Conservation (phyloP, 2,113 vertebrate species). For the Drymodes brunneopygia region DNA sequence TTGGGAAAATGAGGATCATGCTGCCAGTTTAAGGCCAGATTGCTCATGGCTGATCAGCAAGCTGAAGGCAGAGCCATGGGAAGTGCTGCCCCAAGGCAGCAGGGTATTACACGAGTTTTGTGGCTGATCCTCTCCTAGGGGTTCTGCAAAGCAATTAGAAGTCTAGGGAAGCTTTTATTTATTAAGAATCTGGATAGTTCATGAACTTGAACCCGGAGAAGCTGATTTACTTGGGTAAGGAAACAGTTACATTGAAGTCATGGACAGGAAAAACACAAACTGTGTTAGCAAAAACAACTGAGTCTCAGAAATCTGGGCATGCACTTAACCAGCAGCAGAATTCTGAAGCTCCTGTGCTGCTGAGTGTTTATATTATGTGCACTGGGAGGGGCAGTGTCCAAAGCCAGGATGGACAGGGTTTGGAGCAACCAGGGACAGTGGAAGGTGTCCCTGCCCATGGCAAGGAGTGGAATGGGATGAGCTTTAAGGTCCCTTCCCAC, state of each 20-base stretch:
- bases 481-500: not conserved
- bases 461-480: not conserved
- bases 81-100: not conserved
- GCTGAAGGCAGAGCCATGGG: not conserved
- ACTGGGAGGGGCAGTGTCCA: not conserved
- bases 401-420: rapidly evolving
- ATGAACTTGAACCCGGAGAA: not conserved
- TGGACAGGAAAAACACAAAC: not conserved
- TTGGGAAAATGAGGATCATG: not conserved
- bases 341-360: not conserved
- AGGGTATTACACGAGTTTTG: not conserved
- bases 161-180: not conserved
- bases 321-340: not conserved
- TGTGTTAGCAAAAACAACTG: not conserved
- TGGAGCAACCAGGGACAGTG: not conserved
- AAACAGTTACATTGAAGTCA: not conserved
- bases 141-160: not conserved
- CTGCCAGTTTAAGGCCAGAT: not conserved
- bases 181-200: not conserved
- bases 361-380: not conserved
- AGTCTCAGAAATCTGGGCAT: not conserved
- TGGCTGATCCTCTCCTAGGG: not conserved
- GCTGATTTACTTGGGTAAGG: not conserved
- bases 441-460: not conserved
- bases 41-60: not conserved